Evolutionary conservation across 2,113 vertebrate species (phyloP), one percentile per base, ranked within the genome.

Genomic region (Copsychus sechellarum): DNA sequence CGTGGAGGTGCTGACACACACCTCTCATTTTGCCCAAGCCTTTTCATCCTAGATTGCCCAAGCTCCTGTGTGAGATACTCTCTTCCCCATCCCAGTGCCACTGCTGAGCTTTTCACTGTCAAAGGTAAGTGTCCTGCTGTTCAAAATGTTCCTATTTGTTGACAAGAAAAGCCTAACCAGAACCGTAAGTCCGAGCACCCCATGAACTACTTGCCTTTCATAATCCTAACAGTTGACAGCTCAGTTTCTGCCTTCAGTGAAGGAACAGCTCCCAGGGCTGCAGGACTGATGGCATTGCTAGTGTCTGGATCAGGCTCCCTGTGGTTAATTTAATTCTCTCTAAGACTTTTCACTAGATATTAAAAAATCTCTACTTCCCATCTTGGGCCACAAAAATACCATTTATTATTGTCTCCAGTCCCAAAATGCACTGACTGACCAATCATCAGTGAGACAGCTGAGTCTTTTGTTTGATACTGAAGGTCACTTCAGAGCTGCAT

Each of bases 281-380:
- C 29, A 70, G 33, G 57, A 84, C 26, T 14, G 29, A 28, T 38
- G 22, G 51, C 0, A 0, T 60, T 5, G 2, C 43, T n/a, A 34
- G 22, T 4, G 0, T 26, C 60, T 61, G 24, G 26, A 90, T 45
- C 17, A 62, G 47, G 23, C 18, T 58, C 11, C 19, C 42, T 43
- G 14, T 74, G 26, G 5, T 73, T 78, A 10, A 58, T 78, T 66
- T 66, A 73, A 54, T 29, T 88, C 12, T 81, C 60, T 20, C 36
- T 64, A 13, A 13, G 38, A 18, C 22, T 88, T 81, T 82, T 86
- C 36, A 72, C 9, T 23, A 76, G 22, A 56, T 3, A 1, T 62
- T 51, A 84, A 86, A 88, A 72, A 69, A 81, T 50, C 18, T 8
- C 15, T 76, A 6, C 20, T 70, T 91, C 16, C 33, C 33, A 54